These are phyloP conservation scores for Istiophorus platypterus DNA, from an alignment of 2,113 vertebrate species.

Conservation along the genomic window DNA sequence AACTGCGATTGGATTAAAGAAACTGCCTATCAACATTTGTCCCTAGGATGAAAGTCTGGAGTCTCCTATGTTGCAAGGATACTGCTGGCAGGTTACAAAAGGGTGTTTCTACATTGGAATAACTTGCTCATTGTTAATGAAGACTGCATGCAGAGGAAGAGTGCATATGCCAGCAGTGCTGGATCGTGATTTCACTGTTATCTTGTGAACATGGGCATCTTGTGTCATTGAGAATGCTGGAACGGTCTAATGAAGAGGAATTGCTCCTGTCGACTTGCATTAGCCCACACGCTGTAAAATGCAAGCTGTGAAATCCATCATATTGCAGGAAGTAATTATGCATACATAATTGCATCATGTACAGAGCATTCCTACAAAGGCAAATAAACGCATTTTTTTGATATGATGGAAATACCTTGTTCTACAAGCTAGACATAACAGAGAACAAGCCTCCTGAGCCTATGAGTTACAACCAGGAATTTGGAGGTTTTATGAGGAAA, in stretches of 20 bases:
- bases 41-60: slow-evolving; percentile 33
- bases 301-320: slow-evolving; percentile 80
- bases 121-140: slow-evolving; percentile 40
- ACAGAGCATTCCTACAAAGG: slow-evolving; percentile 60
- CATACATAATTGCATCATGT: slow-evolving; percentile 76
- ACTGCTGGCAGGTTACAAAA: slow-evolving; percentile 8
- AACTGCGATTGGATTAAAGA: slow-evolving; percentile 55
- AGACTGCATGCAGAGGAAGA: slow-evolving; percentile 38
- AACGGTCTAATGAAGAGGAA: slow-evolving; percentile 82
- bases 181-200: slow-evolving; percentile 14
- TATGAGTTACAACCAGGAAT: slow-evolving; percentile 24
- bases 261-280: slow-evolving; percentile 72
- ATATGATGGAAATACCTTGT: slow-evolving; percentile 41
- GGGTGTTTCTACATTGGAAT: slow-evolving; percentile 1
- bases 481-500: slow-evolving; percentile 21
- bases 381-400: slow-evolving; percentile 67
- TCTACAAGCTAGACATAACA: slow-evolving; percentile 27
- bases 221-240: slow-evolving; percentile 45
- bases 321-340: slow-evolving; percentile 79
- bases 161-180: slow-evolving; percentile 20
- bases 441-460: background rate
- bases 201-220: slow-evolving; percentile 31
- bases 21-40: slow-evolving; percentile 28
- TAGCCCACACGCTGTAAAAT: slow-evolving; percentile 64
- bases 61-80: background rate